Evolutionary conservation across 64 coral and sea anemone genomes (phyloP), one percentile per base, ranked within the genome.

Genomic region (Catalaphyllia jardinei): DNA sequence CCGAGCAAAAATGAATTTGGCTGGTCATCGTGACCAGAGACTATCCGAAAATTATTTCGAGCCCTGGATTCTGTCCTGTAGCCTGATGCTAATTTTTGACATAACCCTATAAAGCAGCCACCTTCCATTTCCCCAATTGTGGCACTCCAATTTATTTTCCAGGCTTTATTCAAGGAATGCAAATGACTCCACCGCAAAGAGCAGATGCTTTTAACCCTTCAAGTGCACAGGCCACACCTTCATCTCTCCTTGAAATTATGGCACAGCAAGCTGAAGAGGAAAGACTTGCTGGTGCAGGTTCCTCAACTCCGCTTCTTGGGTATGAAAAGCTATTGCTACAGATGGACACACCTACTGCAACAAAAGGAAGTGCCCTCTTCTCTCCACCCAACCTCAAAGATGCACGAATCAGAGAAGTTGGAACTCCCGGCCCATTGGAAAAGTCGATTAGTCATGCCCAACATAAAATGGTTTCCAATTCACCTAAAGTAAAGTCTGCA

Each of bases 401-500:
- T 27, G 35, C 81, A 85, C 74, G 72, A 62, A 60, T 88, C 63
- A 73, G 92, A 38, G 28, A 73, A 27, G 12, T 55, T 29, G 79
- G 87, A 10, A 88, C 74, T n/a, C 52, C 87, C 17, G 87, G 90
- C 5, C 94, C 94, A 33, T 92, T 92, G 72, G 94, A 92, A 79
- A 71, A 96, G 20, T 91, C 94, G 20, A 54, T 96, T 64, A 85
- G 81, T 29, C n/a, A 27, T 33, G 91, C 90, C 19, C 80, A 92
- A 33, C 49, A 57, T 19, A 46, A 74, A 46, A 87, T 51, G 16
- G 22, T 62, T 38, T 27, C 1, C 52, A 20, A 30, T 30, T 29
- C 33, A 64, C 46, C 28, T n/a, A 39, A 16, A 4, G 72, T 54
- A 57, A 72, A 50, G 16, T 12, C 67, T 25, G 15, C 13, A 10